These are phyloP conservation scores for Halcyon smyrnensis DNA, from an alignment of 2,797 vertebrate species.

Conservation along the genomic window DNA sequence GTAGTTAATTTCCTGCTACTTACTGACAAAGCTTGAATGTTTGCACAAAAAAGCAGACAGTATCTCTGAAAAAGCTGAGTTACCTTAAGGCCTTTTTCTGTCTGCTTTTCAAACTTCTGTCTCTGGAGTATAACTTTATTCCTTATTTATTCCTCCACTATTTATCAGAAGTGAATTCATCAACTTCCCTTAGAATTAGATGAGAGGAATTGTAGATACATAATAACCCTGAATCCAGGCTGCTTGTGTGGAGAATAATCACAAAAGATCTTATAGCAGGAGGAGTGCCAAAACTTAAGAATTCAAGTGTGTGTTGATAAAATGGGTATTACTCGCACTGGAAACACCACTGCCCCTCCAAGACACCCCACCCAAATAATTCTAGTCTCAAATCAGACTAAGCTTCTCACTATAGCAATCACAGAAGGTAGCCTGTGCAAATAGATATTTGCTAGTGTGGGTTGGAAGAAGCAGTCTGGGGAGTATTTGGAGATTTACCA, in stretches of 20 bases:
- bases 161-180: not conserved
- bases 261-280: not conserved
- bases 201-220: not conserved
- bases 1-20: not conserved
- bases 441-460: not conserved
- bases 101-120: not conserved
- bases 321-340: not conserved
- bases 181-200: not conserved
- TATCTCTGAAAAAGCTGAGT: not conserved
- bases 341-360: rapidly evolving
- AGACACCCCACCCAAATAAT: not conserved
- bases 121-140: not conserved
- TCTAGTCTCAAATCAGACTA: not conserved
- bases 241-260: not conserved
- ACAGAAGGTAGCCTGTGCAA: not conserved
- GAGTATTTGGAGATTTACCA: not conserved
- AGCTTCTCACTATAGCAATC: not conserved
- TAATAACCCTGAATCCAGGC: not conserved
- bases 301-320: not conserved
- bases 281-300: not conserved
- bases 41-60: not conserved
- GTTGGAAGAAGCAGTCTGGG: not conserved
- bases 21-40: not conserved
- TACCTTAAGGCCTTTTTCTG: not conserved
- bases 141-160: not conserved